A percentile compares a stretch with the other conserved stretches of the same genome.
These are phyloP conservation scores for Melanotaenia boesemani DNA, from an alignment of 2,797 vertebrate species.

Conservation along the genomic window DNA sequence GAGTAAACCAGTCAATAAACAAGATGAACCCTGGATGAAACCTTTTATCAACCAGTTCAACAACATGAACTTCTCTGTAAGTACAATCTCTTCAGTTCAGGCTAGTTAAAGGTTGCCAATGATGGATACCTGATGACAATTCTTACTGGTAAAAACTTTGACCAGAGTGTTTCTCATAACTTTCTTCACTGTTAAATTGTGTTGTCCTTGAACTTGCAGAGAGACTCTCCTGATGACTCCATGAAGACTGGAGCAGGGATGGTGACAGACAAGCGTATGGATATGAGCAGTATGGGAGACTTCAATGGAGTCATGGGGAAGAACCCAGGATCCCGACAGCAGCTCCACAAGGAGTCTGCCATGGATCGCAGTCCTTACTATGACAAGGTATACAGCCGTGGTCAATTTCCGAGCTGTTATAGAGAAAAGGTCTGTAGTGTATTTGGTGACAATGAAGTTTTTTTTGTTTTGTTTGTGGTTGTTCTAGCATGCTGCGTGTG, in stretches of 20 bases:
- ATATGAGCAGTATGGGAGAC: conserved; percentile 90
- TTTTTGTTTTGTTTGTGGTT: conserved; percentile 44
- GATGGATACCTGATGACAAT: background rate
- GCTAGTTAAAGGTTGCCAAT: background rate
- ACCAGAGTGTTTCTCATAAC: background rate
- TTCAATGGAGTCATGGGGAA: conserved; percentile 91
- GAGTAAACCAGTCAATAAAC: conserved; percentile 93
- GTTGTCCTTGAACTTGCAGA: conserved; percentile 78
- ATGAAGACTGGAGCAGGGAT: conserved; percentile 89
- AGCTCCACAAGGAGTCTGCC: conserved; percentile 94
- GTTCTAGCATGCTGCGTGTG: conserved; percentile 40
- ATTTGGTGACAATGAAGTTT: background rate
- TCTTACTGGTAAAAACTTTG: background rate
- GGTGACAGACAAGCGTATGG: conserved; percentile 93
- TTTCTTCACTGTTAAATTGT: background rate
- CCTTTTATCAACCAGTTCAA: conserved; percentile 96
- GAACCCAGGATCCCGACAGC: conserved; percentile 89
- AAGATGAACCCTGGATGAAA: conserved; percentile 96
- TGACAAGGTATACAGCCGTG: conserved; percentile 88
- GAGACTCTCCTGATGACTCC: conserved; percentile 93
- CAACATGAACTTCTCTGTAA: conserved; percentile 93
- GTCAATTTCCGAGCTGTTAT: background rate
- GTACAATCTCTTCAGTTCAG: conserved; percentile 52
- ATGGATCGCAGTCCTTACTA: conserved; percentile 94
- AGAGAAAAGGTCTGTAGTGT: background rate